phyloP scores from a whole-genome alignment of 1,140 invertebrate species.

The Melitaea cinxia region DNA sequence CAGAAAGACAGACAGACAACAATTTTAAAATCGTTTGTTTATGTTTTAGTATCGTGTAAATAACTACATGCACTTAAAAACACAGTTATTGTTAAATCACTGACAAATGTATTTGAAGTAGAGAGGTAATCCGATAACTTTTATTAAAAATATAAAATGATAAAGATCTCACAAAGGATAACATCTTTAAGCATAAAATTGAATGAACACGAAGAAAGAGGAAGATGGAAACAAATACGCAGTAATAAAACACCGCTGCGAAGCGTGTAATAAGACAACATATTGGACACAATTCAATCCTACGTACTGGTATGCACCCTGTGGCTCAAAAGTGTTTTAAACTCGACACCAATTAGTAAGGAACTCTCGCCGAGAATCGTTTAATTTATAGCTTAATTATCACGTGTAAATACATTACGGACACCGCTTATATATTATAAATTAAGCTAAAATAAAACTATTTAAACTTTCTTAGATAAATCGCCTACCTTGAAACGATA shows the following conservation, averaged over 20 bases:
- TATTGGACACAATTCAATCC: slow-evolving; percentile 37
- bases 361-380: slow-evolving; percentile 13
- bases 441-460: not conserved
- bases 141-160: slow-evolving; percentile 35
- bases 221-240: slow-evolving; percentile 41
- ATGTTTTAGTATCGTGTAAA: too few relatives aligned
- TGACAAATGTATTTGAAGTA: too few relatives aligned
- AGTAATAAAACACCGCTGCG: slow-evolving; percentile 39
- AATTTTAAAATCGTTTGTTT: too few relatives aligned
- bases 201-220: slow-evolving; percentile 41
- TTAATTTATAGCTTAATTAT: slow-evolving; percentile 27
- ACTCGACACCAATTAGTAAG: slow-evolving; percentile 27
- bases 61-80: too few relatives aligned
- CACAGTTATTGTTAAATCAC: too few relatives aligned
- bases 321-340: slow-evolving; percentile 20
- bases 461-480: not conserved
- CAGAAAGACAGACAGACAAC: too few relatives aligned
- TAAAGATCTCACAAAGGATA: slow-evolving; percentile 32
- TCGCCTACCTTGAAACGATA: not conserved
- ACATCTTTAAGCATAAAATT: slow-evolving; percentile 48
- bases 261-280: slow-evolving; percentile 37
- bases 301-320: slow-evolving; percentile 7
- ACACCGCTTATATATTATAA: not conserved
- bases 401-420: slow-evolving; percentile 20
- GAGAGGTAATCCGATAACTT: slow-evolving; percentile 34